Conservation (phyloP, 2,888 invertebrate species). For the Drosophila robusta region DNA sequence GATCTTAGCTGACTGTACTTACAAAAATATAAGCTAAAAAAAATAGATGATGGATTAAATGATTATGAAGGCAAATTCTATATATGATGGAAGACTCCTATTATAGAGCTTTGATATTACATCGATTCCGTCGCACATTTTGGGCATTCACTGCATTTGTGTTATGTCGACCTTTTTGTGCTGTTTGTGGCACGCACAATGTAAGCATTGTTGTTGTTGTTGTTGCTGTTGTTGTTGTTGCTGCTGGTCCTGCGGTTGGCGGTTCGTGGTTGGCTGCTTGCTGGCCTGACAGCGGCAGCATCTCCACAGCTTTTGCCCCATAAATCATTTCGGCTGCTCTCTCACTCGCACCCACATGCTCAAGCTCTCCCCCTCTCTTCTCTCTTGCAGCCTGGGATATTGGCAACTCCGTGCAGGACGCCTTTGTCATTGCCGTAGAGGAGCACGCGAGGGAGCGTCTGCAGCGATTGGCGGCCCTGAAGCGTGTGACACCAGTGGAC, state of each 20-base stretch:
- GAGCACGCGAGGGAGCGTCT: slow-evolving; percentile 96
- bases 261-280: slow-evolving; percentile 29
- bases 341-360: slow-evolving; percentile 2
- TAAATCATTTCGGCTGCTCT: slow-evolving; percentile 48
- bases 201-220: slow-evolving; percentile 16
- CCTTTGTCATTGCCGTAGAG: slow-evolving; percentile 99
- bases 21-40: too few species aligned
- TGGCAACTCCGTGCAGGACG: slow-evolving; percentile 96
- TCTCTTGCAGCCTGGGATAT: slow-evolving; percentile 91
- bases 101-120: not conserved
- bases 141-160: slow-evolving; percentile 13
- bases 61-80: too few species aligned
- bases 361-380: slow-evolving; percentile 6
- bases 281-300: slow-evolving; percentile 40
- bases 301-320: slow-evolving; percentile 35
- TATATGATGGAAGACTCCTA: too few species aligned
- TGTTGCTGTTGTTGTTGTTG: slow-evolving; percentile 5
- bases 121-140: slow-evolving; percentile 6
- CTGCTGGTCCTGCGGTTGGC: slow-evolving; percentile 8
- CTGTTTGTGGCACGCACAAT: slow-evolving; percentile 25
- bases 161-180: not conserved
- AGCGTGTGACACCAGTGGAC: slow-evolving; percentile 96
- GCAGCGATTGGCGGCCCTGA: slow-evolving; percentile 95
- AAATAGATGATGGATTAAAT: too few species aligned
- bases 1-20: too few species aligned